Conservation (phyloP, 2,113 vertebrate genomes). For the Rallus limicola region DNA sequence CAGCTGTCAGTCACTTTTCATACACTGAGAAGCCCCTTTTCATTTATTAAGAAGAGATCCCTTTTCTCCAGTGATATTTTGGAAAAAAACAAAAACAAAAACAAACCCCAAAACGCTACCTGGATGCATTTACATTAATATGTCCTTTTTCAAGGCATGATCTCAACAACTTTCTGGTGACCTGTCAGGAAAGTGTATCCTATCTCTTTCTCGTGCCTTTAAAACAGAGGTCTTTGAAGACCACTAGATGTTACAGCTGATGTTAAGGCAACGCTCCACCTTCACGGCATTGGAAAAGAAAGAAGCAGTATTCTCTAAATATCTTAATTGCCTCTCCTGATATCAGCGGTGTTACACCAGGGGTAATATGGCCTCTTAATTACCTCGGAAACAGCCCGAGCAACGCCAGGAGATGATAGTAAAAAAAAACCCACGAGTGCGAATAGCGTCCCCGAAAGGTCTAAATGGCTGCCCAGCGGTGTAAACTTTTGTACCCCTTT, state of each 20-base stretch:
- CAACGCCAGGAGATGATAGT: neutral
- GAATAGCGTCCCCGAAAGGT: neutral
- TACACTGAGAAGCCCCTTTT: neutral
- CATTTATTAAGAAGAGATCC: rapidly evolving
- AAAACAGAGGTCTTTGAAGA: neutral
- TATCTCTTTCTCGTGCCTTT: neutral
- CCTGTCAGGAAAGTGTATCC: neutral
- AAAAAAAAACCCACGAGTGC: neutral
- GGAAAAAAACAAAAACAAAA: neutral
- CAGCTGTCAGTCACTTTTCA: neutral
- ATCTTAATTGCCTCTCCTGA: neutral
- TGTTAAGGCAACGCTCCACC: neutral
- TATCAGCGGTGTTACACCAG: neutral
- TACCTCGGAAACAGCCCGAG: neutral
- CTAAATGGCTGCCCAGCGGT: conserved; percentile 6
- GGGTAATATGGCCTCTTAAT: neutral
- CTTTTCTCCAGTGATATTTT: neutral
- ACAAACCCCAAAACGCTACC: no score
- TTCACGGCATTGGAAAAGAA: neutral
- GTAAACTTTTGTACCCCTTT: conserved; percentile 59
- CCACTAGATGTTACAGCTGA: neutral
- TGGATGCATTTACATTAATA: neutral
- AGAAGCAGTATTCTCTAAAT: neutral
- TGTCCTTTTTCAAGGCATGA: neutral
- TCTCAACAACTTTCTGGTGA: neutral